phyloP scores from a whole-genome alignment of 2,113 vertebrate genomes.

The Cariama cristata region DNA sequence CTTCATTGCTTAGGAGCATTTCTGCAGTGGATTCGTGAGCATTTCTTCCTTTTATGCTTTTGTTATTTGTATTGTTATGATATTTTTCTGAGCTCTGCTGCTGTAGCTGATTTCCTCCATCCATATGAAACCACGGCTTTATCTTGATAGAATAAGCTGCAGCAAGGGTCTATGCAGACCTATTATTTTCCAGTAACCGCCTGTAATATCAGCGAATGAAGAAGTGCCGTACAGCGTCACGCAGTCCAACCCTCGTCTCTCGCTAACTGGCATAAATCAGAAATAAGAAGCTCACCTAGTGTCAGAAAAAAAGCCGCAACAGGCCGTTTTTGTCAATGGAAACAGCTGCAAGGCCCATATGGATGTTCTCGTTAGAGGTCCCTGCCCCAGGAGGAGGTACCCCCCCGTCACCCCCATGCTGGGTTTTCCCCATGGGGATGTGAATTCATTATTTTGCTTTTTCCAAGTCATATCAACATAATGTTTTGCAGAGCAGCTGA shows the following conservation, averaged over 20 bases:
- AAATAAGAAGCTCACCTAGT: not conserved
- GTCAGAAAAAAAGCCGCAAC: not conserved
- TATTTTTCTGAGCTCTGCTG: not conserved
- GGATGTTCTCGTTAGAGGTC: not conserved
- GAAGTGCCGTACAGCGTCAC: not conserved
- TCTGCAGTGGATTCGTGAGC: not conserved
- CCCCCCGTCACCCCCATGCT: not conserved
- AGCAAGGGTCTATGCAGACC: not conserved
- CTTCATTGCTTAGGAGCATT: not conserved
- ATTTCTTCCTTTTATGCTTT: not conserved
- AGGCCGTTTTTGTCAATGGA: not conserved
- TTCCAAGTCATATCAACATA: not conserved
- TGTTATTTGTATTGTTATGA: not conserved
- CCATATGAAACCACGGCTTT: accelerated
- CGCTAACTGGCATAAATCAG: not conserved
- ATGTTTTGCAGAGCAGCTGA: not conserved
- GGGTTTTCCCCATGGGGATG: not conserved
- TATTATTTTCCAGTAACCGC: not conserved
- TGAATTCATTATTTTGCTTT: not conserved
- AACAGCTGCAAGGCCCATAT: accelerated
- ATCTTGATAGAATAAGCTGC: not conserved
- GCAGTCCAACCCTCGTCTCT: not conserved
- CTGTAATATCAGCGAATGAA: not conserved
- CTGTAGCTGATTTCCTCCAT: not conserved
- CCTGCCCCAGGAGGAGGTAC: not conserved